These are phyloP conservation scores for Frankliniella fusca DNA, from an alignment of 2,888 invertebrate genomes.

Conservation along the genomic window DNA sequence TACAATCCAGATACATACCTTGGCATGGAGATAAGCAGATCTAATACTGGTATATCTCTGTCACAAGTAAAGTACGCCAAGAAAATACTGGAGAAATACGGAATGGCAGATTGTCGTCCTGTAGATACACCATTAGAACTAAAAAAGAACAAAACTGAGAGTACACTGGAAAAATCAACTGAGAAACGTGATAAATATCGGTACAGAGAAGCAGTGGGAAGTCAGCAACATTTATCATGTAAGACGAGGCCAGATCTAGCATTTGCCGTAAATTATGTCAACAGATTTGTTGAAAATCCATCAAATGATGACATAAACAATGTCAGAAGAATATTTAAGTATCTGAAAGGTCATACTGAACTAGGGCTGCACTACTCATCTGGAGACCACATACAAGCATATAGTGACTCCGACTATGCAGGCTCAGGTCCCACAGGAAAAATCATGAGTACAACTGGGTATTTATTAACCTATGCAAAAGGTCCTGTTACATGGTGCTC, in stretches of 20 bases:
- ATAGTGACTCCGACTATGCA: not conserved
- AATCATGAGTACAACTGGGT: not conserved
- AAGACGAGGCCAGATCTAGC: constrained; percentile 28
- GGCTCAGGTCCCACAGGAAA: not conserved
- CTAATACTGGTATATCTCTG: constrained; percentile 34
- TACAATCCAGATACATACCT: not conserved
- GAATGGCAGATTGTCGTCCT: not conserved
- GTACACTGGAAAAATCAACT: constrained; percentile 30
- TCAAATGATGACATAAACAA: constrained; percentile 29
- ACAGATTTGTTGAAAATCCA: constrained; percentile 30
- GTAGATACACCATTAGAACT: not conserved
- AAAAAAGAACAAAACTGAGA: constrained; percentile 29
- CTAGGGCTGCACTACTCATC: not conserved
- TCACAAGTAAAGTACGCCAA: constrained; percentile 35
- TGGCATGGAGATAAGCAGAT: constrained; percentile 1
- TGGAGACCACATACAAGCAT: not conserved
- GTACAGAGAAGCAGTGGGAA: constrained; percentile 29
- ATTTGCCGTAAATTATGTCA: constrained; percentile 31
- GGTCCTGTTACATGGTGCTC: not conserved
- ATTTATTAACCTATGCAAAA: not conserved
- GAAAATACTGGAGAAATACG: constrained; percentile 27
- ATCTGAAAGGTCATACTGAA: constrained; percentile 25
- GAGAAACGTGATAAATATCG: constrained; percentile 30
- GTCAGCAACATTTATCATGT: not conserved
- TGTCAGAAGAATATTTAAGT: constrained; percentile 32